These are phyloP conservation scores for Ylistrum balloti DNA, from an alignment of 1,140 invertebrate species.

Conservation along the genomic window DNA sequence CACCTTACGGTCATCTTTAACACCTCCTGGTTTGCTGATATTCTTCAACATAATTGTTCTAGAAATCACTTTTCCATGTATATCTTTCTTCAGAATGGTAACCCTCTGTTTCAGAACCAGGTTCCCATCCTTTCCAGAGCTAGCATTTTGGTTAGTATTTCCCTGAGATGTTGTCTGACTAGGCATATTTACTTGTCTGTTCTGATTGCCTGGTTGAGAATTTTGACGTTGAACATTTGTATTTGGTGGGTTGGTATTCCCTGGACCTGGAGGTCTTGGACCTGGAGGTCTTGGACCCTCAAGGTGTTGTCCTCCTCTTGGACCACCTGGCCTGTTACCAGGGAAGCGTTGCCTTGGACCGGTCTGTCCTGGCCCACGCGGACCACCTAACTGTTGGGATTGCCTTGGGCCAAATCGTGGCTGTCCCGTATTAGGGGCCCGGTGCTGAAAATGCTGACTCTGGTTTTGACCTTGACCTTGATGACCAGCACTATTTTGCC, in stretches of 20 bases:
- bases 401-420: neutral
- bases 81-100: neutral
- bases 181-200: constrained; percentile 9
- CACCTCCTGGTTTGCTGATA: neutral
- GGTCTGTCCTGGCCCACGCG: neutral
- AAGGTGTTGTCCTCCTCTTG: neutral
- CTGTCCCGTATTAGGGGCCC: constrained; percentile 21
- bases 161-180: neutral
- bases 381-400: constrained; percentile 19
- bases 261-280: neutral
- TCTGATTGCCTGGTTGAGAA: neutral
- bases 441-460: neutral
- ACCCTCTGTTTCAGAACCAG: neutral
- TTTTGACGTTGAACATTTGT: neutral
- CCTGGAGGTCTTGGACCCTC: no score
- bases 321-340: neutral
- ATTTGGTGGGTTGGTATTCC: neutral
- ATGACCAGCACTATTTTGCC: neutral
- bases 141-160: constrained; percentile 4
- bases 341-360: neutral
- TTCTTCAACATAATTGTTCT: constrained; percentile 17
- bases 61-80: constrained; percentile 21
- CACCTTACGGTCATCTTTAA: neutral
- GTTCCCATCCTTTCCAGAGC: neutral
- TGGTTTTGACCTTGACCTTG: constrained; percentile 5